Percentiles rank a stretch among this genome's conserved stretches.
These are phyloP conservation scores for Litoditis marina DNA, from an alignment of 2,888 invertebrate genomes.

Conservation along the genomic window DNA sequence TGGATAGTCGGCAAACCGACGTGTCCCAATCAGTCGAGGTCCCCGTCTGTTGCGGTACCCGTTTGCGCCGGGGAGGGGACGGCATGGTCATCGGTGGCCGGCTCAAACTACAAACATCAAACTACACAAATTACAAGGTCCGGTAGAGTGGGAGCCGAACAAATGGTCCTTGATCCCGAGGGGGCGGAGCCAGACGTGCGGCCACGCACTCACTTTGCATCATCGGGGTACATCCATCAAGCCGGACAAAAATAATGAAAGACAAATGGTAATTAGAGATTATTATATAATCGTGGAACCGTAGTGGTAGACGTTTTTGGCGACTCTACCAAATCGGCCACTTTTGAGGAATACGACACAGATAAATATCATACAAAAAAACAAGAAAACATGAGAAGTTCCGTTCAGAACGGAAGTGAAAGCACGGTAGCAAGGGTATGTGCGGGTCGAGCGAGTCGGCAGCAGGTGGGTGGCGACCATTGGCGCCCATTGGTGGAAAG, in stretches of 20 bases:
- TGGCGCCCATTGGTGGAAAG: too few relatives aligned
- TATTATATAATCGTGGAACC: constrained; percentile 20
- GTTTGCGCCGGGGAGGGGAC: constrained; percentile 21
- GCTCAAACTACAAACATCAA: background rate
- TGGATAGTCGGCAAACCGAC: background rate
- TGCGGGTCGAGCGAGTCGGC: too few relatives aligned
- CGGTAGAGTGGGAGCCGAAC: background rate
- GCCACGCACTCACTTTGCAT: background rate
- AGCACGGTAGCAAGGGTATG: too few relatives aligned
- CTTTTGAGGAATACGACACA: background rate
- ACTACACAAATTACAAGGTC: background rate
- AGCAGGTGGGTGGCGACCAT: too few relatives aligned
- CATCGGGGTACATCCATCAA: constrained; percentile 20
- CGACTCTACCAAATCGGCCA: background rate
- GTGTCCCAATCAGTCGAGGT: background rate
- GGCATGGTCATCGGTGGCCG: constrained; percentile 12
- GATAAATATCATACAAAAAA: background rate
- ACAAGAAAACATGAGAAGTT: background rate
- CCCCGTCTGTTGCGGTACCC: constrained; percentile 18
- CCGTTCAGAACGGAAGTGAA: constrained; percentile 1
- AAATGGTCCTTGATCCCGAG: background rate
- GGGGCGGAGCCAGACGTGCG: background rate
- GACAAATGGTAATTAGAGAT: constrained; percentile 18
- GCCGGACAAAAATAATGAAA: constrained; percentile 14
- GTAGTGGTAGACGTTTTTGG: constrained; percentile 5